A percentile compares a stretch with the other conserved stretches of the same genome.
phyloP scores from a whole-genome alignment of 2,797 vertebrate genomes.

The Todus mexicanus region DNA sequence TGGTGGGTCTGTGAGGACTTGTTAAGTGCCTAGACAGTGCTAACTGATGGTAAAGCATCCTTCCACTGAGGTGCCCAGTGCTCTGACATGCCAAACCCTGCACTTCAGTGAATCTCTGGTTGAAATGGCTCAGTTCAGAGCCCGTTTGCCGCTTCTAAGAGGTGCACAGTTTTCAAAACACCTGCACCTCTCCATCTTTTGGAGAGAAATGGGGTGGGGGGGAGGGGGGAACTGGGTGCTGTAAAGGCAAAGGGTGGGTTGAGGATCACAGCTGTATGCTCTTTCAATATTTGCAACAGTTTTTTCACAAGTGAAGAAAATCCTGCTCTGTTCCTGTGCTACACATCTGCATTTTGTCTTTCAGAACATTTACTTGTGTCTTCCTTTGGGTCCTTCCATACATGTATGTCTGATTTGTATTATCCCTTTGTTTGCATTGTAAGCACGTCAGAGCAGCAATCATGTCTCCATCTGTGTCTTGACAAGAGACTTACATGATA shows the following conservation, averaged over 20 bases:
- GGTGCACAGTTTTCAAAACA: neutral
- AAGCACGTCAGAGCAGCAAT: neutral
- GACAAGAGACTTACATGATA: neutral
- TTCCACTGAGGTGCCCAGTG: neutral
- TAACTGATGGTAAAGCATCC: neutral
- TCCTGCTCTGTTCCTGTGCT: neutral
- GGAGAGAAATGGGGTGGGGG: neutral
- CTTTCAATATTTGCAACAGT: neutral
- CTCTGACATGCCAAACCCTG: neutral
- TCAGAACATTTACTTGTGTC: neutral
- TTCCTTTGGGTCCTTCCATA: neutral
- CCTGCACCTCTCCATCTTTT: neutral
- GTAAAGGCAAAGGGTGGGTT: neutral
- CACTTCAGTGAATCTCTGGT: neutral
- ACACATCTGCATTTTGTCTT: neutral
- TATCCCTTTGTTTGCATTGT: constrained; percentile 3
- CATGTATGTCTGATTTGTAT: constrained; percentile 4
- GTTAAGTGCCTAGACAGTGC: neutral
- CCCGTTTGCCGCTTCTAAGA: accelerated
- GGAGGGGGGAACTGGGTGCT: accelerated
- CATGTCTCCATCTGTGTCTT: constrained; percentile 2
- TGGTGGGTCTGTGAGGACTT: neutral
- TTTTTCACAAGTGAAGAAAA: neutral
- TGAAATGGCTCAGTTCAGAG: neutral
- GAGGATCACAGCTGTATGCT: neutral